Evolutionary conservation across 2,888 invertebrate species (phyloP).

Genomic region (Apamea monoglypha): DNA sequence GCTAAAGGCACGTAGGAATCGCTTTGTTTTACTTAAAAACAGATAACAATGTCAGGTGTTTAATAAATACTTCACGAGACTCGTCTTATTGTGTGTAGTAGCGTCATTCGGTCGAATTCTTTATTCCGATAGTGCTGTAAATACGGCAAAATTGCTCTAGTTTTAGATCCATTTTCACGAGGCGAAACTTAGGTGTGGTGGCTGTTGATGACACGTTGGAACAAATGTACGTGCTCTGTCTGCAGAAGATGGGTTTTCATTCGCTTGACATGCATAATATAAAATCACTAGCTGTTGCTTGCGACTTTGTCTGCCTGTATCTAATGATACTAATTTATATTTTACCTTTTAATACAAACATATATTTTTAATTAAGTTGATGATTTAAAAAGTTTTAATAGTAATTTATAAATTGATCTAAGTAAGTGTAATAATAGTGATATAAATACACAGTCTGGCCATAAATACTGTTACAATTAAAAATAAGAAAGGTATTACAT

Average conservation of each 20-base stretch:
- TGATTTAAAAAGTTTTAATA: no score
- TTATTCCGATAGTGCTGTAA: constrained; percentile 26
- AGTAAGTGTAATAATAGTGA: no score
- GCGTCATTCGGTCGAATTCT: constrained; percentile 34
- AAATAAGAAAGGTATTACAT: no score
- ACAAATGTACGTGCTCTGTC: constrained; percentile 6
- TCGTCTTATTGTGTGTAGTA: constrained; percentile 30
- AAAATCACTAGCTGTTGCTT: neutral
- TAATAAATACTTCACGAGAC: constrained; percentile 39
- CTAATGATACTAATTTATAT: no score
- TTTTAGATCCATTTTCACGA: neutral
- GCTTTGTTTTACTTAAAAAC: constrained; percentile 58
- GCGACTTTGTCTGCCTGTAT: neutral
- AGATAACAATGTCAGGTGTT: constrained; percentile 67
- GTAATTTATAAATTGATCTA: no score
- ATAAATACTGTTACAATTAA: no score
- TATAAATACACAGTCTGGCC: no score
- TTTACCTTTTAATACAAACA: no score
- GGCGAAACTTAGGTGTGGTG: neutral
- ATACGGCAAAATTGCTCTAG: constrained; percentile 7
- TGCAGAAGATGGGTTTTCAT: neutral
- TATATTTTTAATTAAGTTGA: no score
- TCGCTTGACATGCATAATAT: neutral
- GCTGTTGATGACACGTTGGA: neutral
- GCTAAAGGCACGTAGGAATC: constrained; percentile 72